Conservation (phyloP, 2,888 invertebrate genomes). For the Embidobia sp. region DNA sequence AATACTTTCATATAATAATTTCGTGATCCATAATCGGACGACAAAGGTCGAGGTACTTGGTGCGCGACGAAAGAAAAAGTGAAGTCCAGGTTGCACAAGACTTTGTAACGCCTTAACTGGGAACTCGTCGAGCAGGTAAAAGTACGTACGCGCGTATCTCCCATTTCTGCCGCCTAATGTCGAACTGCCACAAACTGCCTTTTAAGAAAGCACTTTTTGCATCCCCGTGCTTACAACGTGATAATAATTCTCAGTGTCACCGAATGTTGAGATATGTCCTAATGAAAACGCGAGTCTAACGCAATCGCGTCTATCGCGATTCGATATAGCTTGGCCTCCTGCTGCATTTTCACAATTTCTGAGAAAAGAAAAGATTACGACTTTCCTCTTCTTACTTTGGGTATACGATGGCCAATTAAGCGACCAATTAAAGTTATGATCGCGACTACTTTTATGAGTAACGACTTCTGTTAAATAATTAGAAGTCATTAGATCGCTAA, state of each 20-base stretch:
- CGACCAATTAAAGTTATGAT: conserved; percentile 50
- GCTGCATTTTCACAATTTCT: conserved; percentile 45
- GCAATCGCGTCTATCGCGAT: conserved; percentile 24
- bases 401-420: conserved; percentile 43
- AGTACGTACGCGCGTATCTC: conserved; percentile 58
- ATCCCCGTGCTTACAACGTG: conserved; percentile 55
- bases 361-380: conserved; percentile 32
- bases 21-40: conserved; percentile 32
- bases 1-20: conserved; percentile 29
- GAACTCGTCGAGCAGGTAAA: conserved; percentile 75
- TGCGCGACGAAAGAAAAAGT: conserved; percentile 73
- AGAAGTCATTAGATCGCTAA: conserved; percentile 33
- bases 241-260: conserved; percentile 65
- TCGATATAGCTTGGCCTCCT: conserved; percentile 14
- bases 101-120: conserved; percentile 77
- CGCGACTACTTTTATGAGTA: conserved; percentile 33
- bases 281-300: conserved; percentile 43
- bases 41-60: conserved; percentile 64
- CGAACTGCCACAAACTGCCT: conserved; percentile 65
- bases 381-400: conserved; percentile 21
- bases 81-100: conserved; percentile 75
- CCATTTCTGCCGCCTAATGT: conserved; percentile 65
- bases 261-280: conserved; percentile 53
- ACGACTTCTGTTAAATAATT: conserved; percentile 36
- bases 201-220: conserved; percentile 62